Evolutionary conservation across 2,113 vertebrate genomes (phyloP).

Genomic region (Stercorarius parasiticus): DNA sequence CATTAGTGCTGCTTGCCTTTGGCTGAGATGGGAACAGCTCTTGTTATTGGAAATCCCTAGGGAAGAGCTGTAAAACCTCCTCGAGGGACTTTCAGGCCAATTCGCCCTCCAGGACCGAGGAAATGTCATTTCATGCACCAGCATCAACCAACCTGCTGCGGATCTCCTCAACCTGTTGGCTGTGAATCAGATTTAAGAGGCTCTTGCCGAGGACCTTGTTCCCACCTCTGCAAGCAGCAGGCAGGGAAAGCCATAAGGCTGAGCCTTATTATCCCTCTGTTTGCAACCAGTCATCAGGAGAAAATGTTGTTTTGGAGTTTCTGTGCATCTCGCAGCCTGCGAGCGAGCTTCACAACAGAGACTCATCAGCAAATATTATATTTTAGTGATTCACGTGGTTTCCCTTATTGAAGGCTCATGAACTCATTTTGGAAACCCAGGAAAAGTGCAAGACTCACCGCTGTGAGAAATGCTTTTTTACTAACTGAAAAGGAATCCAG

Average conservation of each 20-base stretch:
- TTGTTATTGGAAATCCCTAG: background rate
- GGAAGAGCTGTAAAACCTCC: background rate
- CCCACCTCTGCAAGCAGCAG: background rate
- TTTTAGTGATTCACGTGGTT: background rate
- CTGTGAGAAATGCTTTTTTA: background rate
- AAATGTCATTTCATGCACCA: fast-evolving
- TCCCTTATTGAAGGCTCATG: background rate
- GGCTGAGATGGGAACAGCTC: background rate
- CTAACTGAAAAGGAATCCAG: background rate
- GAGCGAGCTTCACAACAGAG: fast-evolving
- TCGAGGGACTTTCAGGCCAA: background rate
- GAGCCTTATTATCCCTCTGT: background rate
- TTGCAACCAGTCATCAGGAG: background rate
- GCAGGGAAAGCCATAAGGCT: background rate
- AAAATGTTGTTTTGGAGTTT: fast-evolving
- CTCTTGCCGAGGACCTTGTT: background rate
- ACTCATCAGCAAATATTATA: background rate
- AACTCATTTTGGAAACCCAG: background rate
- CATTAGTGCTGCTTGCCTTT: background rate
- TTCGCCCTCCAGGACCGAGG: fast-evolving
- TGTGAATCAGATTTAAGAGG: fast-evolving
- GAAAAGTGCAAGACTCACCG: background rate
- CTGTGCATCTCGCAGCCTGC: background rate
- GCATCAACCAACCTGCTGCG: background rate
- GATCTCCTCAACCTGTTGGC: background rate